Evolutionary conservation across 2,113 vertebrate species (phyloP), one percentile per base, ranked within the genome.

Genomic region (Dipodomys merriami): DNA sequence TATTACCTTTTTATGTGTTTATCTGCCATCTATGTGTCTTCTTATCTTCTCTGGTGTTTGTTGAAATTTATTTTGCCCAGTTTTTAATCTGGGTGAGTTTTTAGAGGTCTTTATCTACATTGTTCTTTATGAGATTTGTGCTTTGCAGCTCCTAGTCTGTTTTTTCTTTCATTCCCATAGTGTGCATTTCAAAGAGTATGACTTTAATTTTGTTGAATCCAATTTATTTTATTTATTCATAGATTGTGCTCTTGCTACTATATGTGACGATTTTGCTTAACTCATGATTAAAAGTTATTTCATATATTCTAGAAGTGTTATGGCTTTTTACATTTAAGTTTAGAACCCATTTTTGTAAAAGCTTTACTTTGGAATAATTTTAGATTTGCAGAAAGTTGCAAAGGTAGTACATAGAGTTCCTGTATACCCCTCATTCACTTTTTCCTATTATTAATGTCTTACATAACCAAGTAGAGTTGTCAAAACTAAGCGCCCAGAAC

Each of bases 281-380:
- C 30, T 88, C 18, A 83, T 49, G 35, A n/a, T 85, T 9, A 73
- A 71, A 76, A 85, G 79, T 85, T 49, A 82, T 46, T 83, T 84
- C 35, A 76, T 71, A 20, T 65, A 74, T 79, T 76, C 15, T 81
- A 88, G 18, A 65, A 68, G 33, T 23, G 85, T 73, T 74, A 23
- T 90, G 57, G 11, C 65, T 86, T 87, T 93, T 86, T 74, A 79
- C 27, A 64, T 85, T 65, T 83, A 81, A 81, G 33, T 88, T n/a
- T 74, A 30, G 73, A 91, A 22, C 71, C 25, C 16, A 69, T 81
- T 93, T 93, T 89, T 91, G 39, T 69, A 91, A 67, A 72, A 76
- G 83, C 19, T 80, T 92, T 90, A 73, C 78, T 91, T 95, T 88
- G 44, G 33, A 88, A 76, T 69, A 92, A 91, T 83, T 91, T 85